A percentile compares a stretch with the other conserved stretches of the same genome.
Evolutionary conservation across 2,797 vertebrate genomes (phyloP).

Genomic region (Oreochromis mossambicus): DNA sequence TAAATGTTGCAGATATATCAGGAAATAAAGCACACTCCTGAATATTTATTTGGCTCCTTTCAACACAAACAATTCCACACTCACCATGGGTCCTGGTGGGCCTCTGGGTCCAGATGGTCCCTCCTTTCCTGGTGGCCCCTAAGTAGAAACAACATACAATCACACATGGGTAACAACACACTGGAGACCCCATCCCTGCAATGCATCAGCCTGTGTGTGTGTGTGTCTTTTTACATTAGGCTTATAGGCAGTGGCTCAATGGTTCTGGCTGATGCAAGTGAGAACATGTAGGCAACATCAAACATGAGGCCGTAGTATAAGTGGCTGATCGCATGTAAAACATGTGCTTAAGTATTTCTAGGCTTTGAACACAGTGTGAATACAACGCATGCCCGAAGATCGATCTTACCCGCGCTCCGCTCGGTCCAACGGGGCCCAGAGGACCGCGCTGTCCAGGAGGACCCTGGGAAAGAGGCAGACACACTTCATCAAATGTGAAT

Average conservation of each 20-base stretch:
- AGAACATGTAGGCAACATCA: slow-evolving; percentile 14
- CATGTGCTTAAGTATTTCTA: slow-evolving; percentile 22
- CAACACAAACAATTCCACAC: slow-evolving; percentile 42
- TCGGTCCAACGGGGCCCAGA: slow-evolving; percentile 86
- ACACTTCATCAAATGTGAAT: slow-evolving; percentile 55
- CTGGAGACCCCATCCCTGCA: slow-evolving; percentile 31
- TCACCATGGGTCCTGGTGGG: slow-evolving; percentile 89
- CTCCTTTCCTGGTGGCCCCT: slow-evolving; percentile 97
- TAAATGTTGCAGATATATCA: slow-evolving; percentile 51
- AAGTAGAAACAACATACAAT: slow-evolving; percentile 60
- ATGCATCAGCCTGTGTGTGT: slow-evolving; percentile 31
- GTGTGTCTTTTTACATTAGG: slow-evolving; percentile 9
- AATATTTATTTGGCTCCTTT: slow-evolving; percentile 31
- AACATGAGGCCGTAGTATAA: background rate
- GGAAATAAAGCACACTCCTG: slow-evolving; percentile 25
- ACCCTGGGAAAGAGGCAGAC: slow-evolving; percentile 79
- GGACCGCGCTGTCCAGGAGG: slow-evolving; percentile 85
- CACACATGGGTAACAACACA: slow-evolving; percentile 50
- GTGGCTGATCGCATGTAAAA: slow-evolving; percentile 6
- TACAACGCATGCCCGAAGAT: slow-evolving; percentile 3
- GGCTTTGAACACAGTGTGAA: slow-evolving; percentile 18
- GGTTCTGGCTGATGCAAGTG: slow-evolving; percentile 13
- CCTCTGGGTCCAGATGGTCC: slow-evolving; percentile 94
- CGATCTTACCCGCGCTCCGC: slow-evolving; percentile 87
- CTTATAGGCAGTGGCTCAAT: background rate